phyloP scores from a whole-genome alignment of 2,797 vertebrate genomes.

The Spizella passerina region DNA sequence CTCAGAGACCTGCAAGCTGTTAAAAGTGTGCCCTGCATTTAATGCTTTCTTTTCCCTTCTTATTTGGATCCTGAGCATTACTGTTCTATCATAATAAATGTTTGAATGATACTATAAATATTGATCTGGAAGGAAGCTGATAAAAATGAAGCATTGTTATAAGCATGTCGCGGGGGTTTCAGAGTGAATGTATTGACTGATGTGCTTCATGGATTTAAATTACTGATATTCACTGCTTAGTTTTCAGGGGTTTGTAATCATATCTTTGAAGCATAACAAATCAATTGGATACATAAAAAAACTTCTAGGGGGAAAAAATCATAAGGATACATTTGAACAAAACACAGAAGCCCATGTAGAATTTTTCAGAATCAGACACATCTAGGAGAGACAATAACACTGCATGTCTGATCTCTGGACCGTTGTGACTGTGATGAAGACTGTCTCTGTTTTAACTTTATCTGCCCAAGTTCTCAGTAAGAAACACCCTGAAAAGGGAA shows the following conservation, averaged over 20 bases:
- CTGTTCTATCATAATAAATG: conserved; percentile 45
- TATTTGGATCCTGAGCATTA: neutral
- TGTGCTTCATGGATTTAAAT: conserved; percentile 74
- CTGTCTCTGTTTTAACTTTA: neutral
- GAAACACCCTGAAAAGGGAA: neutral
- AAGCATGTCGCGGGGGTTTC: conserved; percentile 53
- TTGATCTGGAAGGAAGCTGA: conserved; percentile 61
- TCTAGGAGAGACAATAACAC: neutral
- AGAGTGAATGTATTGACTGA: conserved; percentile 71
- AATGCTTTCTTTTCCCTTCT: neutral
- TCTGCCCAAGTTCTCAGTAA: neutral
- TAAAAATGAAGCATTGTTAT: conserved; percentile 65
- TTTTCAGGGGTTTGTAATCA: conserved; percentile 70
- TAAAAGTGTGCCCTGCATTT: neutral
- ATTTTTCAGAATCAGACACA: neutral
- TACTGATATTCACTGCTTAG: conserved; percentile 63
- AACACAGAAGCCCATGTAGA: neutral
- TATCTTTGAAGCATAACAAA: conserved; percentile 29
- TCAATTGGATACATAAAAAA: conserved; percentile 5
- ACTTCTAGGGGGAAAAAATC: neutral
- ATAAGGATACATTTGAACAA: neutral
- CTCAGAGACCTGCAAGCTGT: neutral
- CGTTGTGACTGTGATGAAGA: neutral
- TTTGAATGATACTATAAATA: conserved; percentile 70
- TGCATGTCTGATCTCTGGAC: neutral